Conservation (phyloP, 2,113 vertebrate genomes). For the Python bivittatus region DNA sequence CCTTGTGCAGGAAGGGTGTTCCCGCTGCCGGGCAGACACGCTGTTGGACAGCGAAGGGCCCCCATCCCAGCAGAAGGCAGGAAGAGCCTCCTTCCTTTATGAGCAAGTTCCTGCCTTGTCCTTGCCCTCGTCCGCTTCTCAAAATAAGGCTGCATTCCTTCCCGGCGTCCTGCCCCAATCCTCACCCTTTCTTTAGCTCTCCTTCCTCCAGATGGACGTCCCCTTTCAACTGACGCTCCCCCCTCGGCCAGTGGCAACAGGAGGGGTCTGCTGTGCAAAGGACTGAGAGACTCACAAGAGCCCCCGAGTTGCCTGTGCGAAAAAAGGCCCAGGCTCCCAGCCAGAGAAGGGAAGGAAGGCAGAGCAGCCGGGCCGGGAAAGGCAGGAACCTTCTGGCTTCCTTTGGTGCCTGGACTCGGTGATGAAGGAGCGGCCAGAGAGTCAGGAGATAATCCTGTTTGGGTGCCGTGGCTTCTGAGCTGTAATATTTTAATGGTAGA, state of each 20-base stretch:
- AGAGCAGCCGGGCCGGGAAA: not conserved
- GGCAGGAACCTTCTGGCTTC: not conserved
- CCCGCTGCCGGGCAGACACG: not conserved
- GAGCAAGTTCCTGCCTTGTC: accelerated
- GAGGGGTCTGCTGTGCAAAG: no score
- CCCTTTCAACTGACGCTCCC: not conserved
- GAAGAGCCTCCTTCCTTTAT: not conserved
- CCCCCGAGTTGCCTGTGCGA: not conserved
- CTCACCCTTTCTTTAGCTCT: not conserved
- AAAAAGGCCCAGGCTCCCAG: not conserved
- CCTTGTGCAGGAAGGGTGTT: not conserved
- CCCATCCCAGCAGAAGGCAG: not conserved
- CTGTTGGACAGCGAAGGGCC: not conserved
- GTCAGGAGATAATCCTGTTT: not conserved
- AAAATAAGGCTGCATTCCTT: not conserved
- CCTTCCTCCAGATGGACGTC: not conserved
- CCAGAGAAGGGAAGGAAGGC: not conserved
- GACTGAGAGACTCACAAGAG: not conserved
- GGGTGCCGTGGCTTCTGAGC: not conserved
- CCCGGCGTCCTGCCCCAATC: not conserved
- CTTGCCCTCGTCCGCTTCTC: not conserved
- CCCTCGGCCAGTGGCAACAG: not conserved
- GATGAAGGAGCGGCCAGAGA: accelerated
- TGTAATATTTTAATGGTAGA: not conserved
- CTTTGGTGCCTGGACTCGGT: not conserved